Evolutionary conservation across 2,113 vertebrate species (phyloP).

Genomic region (Oreochromis niloticus): DNA sequence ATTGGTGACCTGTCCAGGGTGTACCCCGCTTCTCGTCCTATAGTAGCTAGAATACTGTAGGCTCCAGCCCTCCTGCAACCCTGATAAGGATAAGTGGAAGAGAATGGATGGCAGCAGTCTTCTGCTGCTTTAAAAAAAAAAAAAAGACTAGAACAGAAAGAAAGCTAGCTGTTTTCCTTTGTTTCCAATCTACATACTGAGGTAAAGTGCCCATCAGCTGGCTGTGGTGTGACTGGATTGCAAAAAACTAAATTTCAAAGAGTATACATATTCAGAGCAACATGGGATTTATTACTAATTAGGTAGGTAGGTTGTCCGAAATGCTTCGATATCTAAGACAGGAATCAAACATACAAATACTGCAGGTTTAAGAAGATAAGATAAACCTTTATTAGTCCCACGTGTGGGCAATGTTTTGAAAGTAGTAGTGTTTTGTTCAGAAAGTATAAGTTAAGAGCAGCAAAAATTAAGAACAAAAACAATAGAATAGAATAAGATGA

Average conservation of each 20-base stretch:
- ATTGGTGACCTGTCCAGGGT: neutral
- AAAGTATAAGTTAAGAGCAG: neutral
- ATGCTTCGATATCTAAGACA: neutral
- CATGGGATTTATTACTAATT: neutral
- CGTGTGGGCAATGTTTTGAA: rapidly evolving
- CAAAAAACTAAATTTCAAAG: neutral
- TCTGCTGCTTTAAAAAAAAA: neutral
- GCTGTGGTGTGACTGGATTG: neutral
- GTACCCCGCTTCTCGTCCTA: neutral
- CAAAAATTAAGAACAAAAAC: neutral
- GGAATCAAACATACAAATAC: neutral
- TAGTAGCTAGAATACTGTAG: neutral
- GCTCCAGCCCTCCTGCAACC: neutral
- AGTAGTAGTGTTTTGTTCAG: rapidly evolving
- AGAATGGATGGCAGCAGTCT: neutral
- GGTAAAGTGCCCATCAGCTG: neutral
- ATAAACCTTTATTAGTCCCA: neutral
- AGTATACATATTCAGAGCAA: neutral
- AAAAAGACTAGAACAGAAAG: neutral
- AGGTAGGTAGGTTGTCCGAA: rapidly evolving
- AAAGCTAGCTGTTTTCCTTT: neutral
- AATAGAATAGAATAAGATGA: neutral
- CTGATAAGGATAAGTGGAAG: neutral
- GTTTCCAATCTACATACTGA: neutral
- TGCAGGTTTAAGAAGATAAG: neutral